Evolutionary conservation across 2,113 vertebrate species (phyloP), one percentile per base, ranked within the genome.

Genomic region (Platycercus adscitus): DNA sequence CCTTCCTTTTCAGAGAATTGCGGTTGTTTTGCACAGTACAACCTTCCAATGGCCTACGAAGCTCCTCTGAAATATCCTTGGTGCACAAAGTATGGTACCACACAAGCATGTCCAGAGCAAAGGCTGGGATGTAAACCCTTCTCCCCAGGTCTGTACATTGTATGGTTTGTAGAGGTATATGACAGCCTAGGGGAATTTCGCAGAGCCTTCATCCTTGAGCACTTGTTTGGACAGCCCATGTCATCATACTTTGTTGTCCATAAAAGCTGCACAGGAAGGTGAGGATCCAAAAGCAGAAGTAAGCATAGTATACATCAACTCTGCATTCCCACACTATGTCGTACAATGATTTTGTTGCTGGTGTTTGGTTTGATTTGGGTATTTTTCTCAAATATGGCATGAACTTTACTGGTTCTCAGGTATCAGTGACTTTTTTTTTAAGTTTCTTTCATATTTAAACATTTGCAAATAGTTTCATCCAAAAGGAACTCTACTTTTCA

Each of bases 81-180:
- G 25, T 63, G 70, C 35, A 9, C 11, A 26, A 43, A 84, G 8
- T 33, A 16, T 37, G 17, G 35, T 35, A 21, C 25, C 43, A 64
- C 31, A 35, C 35, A 56, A 69, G 20, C 53, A 61, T 17, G 26
- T 47, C 39, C 70, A 69, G 55, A 77, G n/a, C 55, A 70, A 53
- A 41, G 39, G 17, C 53, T 53, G 46, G 37, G 10, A 3, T 1
- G 2, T 29, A 53, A 77, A 47, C 6, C 4, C 13, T n/a, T 52
- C n/a, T 5, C 46, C n/a, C 24, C 39, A 25, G 15, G 11, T 25
- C 55, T 61, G 10, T 39, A 10, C 0, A 2, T 6, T n/a, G 11
- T 53, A 9, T 7, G 10, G 10, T 61, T 69, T 61, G 53, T 69
- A 55, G 47, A 9, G 14, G 13, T 25, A 17, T 60, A 20, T 11